A percentile compares a stretch with the other conserved stretches of the same genome.
Conservation (phyloP, 2,113 vertebrate species). For the Labrus mixtus region DNA sequence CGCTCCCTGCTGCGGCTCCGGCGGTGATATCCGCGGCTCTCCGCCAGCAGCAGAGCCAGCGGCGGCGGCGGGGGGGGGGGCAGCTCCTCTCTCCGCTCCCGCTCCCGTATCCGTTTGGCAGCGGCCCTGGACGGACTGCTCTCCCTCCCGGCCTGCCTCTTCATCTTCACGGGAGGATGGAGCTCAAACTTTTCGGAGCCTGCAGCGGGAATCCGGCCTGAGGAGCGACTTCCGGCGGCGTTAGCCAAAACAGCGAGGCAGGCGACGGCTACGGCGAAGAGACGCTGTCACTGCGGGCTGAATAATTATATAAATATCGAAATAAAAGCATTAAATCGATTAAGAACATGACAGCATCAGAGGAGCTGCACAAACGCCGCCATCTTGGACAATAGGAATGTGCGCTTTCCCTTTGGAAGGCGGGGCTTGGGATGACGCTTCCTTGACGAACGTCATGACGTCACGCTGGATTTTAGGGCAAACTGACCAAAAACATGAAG, state of each 20-base stretch:
- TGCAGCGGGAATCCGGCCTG: slow-evolving; percentile 57
- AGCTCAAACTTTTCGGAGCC: slow-evolving; percentile 76
- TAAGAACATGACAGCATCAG: slow-evolving; percentile 82
- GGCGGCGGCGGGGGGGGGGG: slow-evolving; percentile 65
- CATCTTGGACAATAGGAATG: slow-evolving; percentile 98
- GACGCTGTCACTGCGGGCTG: background rate
- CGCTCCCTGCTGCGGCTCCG: slow-evolving; percentile 84
- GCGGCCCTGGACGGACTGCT: slow-evolving; percentile 85
- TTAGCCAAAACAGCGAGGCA: slow-evolving; percentile 15
- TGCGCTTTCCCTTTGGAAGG: slow-evolving; percentile 74
- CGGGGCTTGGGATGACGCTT: slow-evolving; percentile 57
- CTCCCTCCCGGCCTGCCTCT: slow-evolving; percentile 92
- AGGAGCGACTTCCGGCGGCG: slow-evolving; percentile 10
- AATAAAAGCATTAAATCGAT: slow-evolving; percentile 56
- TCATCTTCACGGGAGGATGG: slow-evolving; percentile 84
- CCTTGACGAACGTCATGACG: slow-evolving; percentile 45
- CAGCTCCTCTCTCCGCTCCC: slow-evolving; percentile 86
- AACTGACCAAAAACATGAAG: too few species aligned
- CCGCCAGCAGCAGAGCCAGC: slow-evolving; percentile 80
- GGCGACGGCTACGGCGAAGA: slow-evolving; percentile 11
- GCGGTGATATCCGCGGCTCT: slow-evolving; percentile 84
- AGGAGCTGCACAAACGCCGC: slow-evolving; percentile 84
- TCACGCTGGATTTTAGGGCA: background rate
- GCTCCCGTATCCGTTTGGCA: slow-evolving; percentile 86
- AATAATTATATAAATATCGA: background rate